Base-by-base conservation (phyloP, 2,113 vertebrate species). In the Chaetura pelagica region DNA sequence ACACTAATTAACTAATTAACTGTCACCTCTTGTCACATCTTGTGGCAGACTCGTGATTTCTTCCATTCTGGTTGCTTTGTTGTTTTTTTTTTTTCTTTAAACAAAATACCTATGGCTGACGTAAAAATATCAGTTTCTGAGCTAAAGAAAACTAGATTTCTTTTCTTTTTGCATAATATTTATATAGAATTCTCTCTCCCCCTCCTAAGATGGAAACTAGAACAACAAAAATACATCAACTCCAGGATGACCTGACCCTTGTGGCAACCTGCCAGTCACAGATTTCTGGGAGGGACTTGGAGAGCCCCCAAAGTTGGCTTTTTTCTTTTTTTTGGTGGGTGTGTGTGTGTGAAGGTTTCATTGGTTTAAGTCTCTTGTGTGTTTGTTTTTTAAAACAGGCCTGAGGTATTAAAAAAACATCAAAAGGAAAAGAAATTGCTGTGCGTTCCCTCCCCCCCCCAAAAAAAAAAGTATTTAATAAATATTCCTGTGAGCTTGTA, bases 81-180 rank as follows among this genome's bases (percentile, higher is more conserved):
- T 40, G 57, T 58, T 49, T 90, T 40, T 62, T 58, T 49, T 90
- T 93, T 91, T 94, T 91, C 96, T 96, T 98, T 98, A 98, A 98
- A 98, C 96, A 98, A 97, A 98, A 98, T 97, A 98, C 97, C 98
- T 98, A 98, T 98, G 97, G 97, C 97, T 98, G 97, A 98, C 97
- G 95, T 96, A 96, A 97, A 97, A 98, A 97, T 98, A 97, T 95
- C 96, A 68, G 84, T 98, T 98, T 97, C 96, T 97, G 95, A 97
- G 91, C 97, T 97, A 97, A 98, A 98, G 96, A 98, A 98, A 98
- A 98, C 97, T 98, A 97, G 96, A 97, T 52, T 32, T 87, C 18
- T 94, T 82, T 51, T 40, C 87, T 35, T 95, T 98, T 98, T 98
- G 97, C 97, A 98, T 98, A 98, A 98, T 98, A 98, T 97, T 97